Evolutionary conservation across 2,113 vertebrate species (phyloP), one percentile per base, ranked within the genome.

Genomic region (Gallinago undulata): DNA sequence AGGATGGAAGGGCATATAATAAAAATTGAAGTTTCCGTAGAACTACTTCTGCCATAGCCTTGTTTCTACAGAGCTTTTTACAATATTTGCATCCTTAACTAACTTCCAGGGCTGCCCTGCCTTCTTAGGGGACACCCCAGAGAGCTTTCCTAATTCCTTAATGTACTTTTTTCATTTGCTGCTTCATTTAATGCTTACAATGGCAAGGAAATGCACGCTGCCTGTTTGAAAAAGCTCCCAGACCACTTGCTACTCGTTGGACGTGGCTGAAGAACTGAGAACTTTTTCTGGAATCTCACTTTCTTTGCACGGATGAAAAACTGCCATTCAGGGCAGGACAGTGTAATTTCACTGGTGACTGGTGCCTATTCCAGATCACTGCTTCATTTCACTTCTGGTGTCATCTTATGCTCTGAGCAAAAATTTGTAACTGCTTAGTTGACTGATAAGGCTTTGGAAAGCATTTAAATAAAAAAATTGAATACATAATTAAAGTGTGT

Each of bases 311-410:
- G 10, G 51, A 73, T 83, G 98, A 97, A 97, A 97, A 97, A 94
- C 92, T 96, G 96, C 94, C 88, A 90, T 43, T 88, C 87, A 93
- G 88, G 91, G 95, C 94, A 96, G 96, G 97, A 96, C 97, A 96
- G 96, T 84, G 94, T 97, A 97, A 98, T 98, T 98, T 98, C 97
- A 98, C 97, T 95, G 96, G 93, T 95, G 97, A 96, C 96, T 97
- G 95, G 90, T 93, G 86, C 95, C 97, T 92, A 95, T 96, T 98
- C 96, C 93, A 90, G 93, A 91, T 97, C 96, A 97, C 93, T 96
- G 97, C 89, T 72, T 94, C 80, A 77, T 95, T 96, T 94, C 84
- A 86, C 82, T 90, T 77, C 41, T 69, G 72, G 85, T 69, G 73
- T 87, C 89, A 83, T 70, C 63, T 41, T 72, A 31, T 3, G 67